These are phyloP conservation scores for Omphaloscelis lunosa DNA, from an alignment of 2,888 invertebrate genomes.

Conservation along the genomic window DNA sequence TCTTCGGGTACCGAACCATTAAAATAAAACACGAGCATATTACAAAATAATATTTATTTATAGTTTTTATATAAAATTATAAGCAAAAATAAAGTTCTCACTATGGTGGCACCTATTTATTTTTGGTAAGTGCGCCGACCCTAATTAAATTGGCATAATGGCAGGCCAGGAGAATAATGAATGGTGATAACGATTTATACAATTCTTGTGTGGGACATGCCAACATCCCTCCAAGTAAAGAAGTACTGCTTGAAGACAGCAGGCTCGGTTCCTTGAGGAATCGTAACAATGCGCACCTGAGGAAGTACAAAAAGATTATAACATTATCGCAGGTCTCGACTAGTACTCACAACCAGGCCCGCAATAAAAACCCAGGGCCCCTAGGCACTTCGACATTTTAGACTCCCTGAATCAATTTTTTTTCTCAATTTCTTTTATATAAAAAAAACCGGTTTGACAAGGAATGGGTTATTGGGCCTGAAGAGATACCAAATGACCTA, in stretches of 20 bases:
- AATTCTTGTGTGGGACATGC: conserved; percentile 91
- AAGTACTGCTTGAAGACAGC: conserved; percentile 97
- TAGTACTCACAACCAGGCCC: too few species aligned
- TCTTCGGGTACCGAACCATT: too few species aligned
- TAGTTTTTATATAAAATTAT: conserved; percentile 11
- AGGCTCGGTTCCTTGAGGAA: conserved; percentile 96
- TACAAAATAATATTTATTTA: conserved; percentile 32
- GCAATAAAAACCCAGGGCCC: too few species aligned
- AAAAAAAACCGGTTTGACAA: too few species aligned
- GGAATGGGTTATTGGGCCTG: too few species aligned
- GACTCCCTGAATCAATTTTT: too few species aligned
- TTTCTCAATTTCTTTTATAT: too few species aligned
- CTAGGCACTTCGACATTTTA: too few species aligned
- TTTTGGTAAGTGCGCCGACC: neutral
- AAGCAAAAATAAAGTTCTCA: neutral
- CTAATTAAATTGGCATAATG: neutral
- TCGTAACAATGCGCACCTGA: conserved; percentile 92
- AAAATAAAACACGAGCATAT: neutral
- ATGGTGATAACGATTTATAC: conserved; percentile 69
- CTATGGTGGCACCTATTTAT: neutral
- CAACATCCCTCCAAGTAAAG: conserved; percentile 93
- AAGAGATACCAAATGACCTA: too few species aligned
- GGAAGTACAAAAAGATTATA: neutral
- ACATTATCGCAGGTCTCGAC: neutral
- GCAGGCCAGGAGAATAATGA: neutral